These are phyloP conservation scores for Hirtodrosophila cameraria DNA, from an alignment of 2,888 invertebrate species.

Conservation along the genomic window DNA sequence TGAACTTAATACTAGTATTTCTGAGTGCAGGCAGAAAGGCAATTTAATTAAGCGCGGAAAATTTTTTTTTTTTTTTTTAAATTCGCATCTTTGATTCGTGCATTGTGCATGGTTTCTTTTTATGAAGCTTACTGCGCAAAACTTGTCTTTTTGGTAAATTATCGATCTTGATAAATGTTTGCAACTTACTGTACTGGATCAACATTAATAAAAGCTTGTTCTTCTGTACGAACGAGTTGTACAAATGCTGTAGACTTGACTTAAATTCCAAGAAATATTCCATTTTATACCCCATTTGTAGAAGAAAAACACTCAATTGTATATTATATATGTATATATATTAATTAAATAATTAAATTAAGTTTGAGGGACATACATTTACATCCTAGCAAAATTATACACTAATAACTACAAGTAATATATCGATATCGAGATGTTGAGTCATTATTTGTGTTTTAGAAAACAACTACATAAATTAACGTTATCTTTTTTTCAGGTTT, in stretches of 20 bases:
- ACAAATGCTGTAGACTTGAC: background rate
- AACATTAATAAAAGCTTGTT: too few species aligned
- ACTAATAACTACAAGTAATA: slow-evolving; percentile 80
- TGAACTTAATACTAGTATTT: background rate
- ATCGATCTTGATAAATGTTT: too few species aligned
- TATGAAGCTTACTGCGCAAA: too few species aligned
- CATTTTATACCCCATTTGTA: background rate
- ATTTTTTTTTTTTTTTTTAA: background rate
- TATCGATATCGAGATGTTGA: slow-evolving; percentile 76
- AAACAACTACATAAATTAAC: slow-evolving; percentile 77
- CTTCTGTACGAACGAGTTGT: too few species aligned
- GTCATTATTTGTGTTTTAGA: slow-evolving; percentile 63
- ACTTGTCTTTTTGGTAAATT: too few species aligned
- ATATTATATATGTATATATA: slow-evolving; percentile 74
- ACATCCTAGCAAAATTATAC: slow-evolving; percentile 80
- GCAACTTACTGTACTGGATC: too few species aligned
- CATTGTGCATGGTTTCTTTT: background rate
- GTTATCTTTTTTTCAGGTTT: slow-evolving; percentile 49
- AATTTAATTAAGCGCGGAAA: too few species aligned
- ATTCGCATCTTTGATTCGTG: too few species aligned
- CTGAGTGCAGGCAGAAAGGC: too few species aligned
- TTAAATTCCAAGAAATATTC: background rate
- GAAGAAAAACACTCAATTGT: slow-evolving; percentile 37
- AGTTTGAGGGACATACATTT: slow-evolving; percentile 80
- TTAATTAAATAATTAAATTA: slow-evolving; percentile 80